Evolutionary conservation across 2,888 invertebrate species (phyloP), one percentile per base, ranked within the genome.

Genomic region (Sericinus montela): DNA sequence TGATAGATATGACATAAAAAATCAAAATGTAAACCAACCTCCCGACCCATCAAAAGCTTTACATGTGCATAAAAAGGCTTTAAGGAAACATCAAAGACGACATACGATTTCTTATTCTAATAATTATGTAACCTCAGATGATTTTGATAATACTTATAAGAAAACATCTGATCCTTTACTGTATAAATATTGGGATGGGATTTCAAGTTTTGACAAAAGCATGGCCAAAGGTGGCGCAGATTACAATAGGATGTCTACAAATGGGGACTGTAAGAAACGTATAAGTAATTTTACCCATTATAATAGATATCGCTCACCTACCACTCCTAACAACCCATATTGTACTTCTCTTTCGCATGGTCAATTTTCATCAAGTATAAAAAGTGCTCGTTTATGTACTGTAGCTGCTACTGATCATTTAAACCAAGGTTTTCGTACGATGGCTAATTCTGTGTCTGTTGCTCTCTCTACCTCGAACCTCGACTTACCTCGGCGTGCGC

Each of bases 401-500:
- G 55, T 83, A 70, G 71, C 75, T 62, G 65, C 75, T 56, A 65
- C 68, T 51, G 60, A 76, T 62, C 78, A 77, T 71, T 70, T 84
- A 78, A 75, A 79, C 66, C 65, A 68, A 66, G 75, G 82, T 63
- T 72, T 75, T 65, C 85, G 85, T 84, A 80, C 75, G 79, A 80
- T 88, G 77, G 89, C 91, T 91, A 92, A 91, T 87, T 89, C 84
- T 88, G 64, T 90, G 88, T 85, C 74, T 84, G 69, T 81, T 83
- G 84, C 84, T 86, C 77, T 89, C 67, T 91, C 90, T 90, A 89
- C 91, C 82, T 76, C 90, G 68, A 80, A 76, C 69, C 77, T 73
- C 73, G 85, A 77, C 81, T 82, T 86, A 76, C 73, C 75, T 70
- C 80, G 76, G 74, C 81, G 81, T 72, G 84, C 69, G 75, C 80